Evolutionary conservation across 2,797 vertebrate genomes (phyloP).

Genomic region (Macrochelys suwanniensis): DNA sequence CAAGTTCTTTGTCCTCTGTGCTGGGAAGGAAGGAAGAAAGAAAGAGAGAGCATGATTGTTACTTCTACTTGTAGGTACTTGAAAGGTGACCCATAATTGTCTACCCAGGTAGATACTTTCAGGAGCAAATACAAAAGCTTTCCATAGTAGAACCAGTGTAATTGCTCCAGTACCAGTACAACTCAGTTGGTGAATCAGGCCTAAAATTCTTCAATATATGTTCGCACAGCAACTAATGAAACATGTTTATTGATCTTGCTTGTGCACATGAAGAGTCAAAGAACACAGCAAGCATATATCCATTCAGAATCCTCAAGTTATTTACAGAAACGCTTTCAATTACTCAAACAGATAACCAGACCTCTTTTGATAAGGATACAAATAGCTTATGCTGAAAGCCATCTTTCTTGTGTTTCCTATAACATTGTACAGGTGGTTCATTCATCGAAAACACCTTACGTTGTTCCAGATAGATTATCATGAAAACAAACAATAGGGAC

Average conservation of each 20-base stretch:
- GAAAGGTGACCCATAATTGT: neutral
- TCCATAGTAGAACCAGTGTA: neutral
- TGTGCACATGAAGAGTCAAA: neutral
- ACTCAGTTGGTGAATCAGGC: neutral
- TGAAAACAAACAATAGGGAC: conserved; percentile 77
- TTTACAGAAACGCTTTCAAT: conserved; percentile 22
- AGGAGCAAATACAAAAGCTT: neutral
- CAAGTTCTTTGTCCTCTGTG: neutral
- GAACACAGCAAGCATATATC: neutral
- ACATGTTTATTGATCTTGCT: neutral
- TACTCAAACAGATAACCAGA: conserved; percentile 30
- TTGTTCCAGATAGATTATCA: conserved; percentile 61
- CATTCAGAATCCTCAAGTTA: neutral
- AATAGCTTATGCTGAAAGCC: conserved; percentile 60
- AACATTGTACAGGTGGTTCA: conserved; percentile 70
- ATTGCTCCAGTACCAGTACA: neutral
- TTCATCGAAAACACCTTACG: conserved; percentile 74
- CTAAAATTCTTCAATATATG: neutral
- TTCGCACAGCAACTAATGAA: neutral
- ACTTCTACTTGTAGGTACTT: neutral
- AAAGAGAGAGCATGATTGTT: neutral
- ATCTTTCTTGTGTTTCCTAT: conserved; percentile 54
- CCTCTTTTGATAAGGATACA: neutral
- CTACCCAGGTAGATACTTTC: neutral
- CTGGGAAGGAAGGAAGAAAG: neutral